Evolutionary conservation across 37 sponge, comb jelly and placozoan genomes (phyloP).

Genomic region (Ephydatia muelleri): DNA sequence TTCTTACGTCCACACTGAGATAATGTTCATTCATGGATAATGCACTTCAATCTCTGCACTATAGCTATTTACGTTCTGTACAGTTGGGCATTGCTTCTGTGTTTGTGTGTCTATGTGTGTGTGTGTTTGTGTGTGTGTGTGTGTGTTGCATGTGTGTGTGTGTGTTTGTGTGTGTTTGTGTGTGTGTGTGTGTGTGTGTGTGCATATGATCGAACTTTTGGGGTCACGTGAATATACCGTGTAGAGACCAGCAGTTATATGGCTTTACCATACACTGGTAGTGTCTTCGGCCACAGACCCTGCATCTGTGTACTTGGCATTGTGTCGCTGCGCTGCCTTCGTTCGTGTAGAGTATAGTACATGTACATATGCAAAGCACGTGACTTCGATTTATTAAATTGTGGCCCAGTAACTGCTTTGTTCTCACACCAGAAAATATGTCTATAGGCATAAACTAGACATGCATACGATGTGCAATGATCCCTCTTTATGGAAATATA

Average conservation of each 20-base stretch:
- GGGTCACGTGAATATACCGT: constrained; percentile 48
- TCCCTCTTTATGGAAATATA: too few relatives aligned
- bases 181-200: constrained; percentile 5
- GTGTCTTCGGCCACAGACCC: constrained; percentile 49
- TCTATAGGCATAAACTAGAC: too few relatives aligned
- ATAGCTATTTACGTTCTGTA: not conserved
- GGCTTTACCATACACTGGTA: constrained; percentile 64
- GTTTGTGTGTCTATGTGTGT: too few relatives aligned
- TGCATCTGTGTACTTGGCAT: constrained; percentile 14
- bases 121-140: constrained; percentile 30
- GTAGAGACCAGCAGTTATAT: constrained; percentile 55
- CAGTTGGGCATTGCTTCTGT: constrained; percentile 2
- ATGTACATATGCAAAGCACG: too few relatives aligned
- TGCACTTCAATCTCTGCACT: not conserved
- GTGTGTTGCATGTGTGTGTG: not conserved
- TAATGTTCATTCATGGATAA: not conserved
- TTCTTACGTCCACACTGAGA: too few relatives aligned
- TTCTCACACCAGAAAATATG: too few relatives aligned
- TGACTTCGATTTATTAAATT: too few relatives aligned
- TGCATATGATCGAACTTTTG: not conserved
- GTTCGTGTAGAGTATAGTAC: too few relatives aligned
- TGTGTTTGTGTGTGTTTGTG: constrained; percentile 35
- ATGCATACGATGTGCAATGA: too few relatives aligned
- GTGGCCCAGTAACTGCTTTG: too few relatives aligned
- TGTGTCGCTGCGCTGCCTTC: too few relatives aligned